Evolutionary conservation across 2,888 invertebrate species (phyloP), one percentile per base, ranked within the genome.

Genomic region (Drosophila anceps): DNA sequence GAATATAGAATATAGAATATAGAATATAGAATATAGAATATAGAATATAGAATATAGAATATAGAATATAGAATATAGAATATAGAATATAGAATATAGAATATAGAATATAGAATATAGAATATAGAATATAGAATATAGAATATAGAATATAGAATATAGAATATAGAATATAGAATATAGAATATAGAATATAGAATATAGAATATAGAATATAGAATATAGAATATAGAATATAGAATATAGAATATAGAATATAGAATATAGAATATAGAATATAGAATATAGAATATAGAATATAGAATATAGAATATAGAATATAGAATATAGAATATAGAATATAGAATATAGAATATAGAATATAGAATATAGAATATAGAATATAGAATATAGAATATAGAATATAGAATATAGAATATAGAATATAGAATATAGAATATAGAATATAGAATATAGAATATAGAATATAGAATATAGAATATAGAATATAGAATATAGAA

Each of bases 1-100:
- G 37, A 53, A 53, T n/a, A 53, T 53, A 53, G 24, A 53, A 53
- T n/a, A 53, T 24, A 53, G 37, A 53, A 37, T n/a, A 41, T 62
- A 54, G 27, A 54, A 51, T 13, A 37, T 37, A 54, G 37, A 54
- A 54, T 10, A 24, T 37, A 54, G 37, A 39, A 54, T 27, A 54
- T 54, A 54, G n/a, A 54, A 39, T 15, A 54, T 54, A 53, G 37
- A 53, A 37, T n/a, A 53, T 53, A 53, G 35, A 37, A 53, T 15
- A 35, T 53, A 53, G 20, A 41, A 55, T 8, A 39, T 60, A n/a
- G 9, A 33, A 43, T 12, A 62, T 37, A 37, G 8, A 37, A 5
- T 13, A 31, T n/a, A 31, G 5, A 35, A 44, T 18, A 43, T 20
- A 43, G 13, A 31, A 43, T 20, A 57, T 20, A 57, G 13, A 31